Evolutionary conservation across 2,113 vertebrate species (phyloP), one percentile per base, ranked within the genome.

Genomic region (Geococcyx californianus): DNA sequence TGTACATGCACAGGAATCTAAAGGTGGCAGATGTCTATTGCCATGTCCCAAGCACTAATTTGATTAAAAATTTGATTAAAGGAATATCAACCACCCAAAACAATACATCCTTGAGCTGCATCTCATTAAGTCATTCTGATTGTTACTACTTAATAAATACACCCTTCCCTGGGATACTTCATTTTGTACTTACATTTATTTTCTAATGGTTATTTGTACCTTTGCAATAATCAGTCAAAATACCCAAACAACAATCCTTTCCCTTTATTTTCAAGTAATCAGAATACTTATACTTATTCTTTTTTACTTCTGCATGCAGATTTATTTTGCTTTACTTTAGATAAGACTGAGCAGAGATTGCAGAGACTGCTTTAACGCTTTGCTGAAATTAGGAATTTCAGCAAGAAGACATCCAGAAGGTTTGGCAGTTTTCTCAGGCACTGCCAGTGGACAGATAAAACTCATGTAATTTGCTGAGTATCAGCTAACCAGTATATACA

Each of bases 301-400:
- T 87, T 33, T 75, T 72, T 49, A 12, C 13, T 67, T 47, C 33
- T 84, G 10, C 7, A 45, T 0, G 0, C 17, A 55, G 5, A 20
- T 36, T 82, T 51, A 29, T 62, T 93, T 84, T 7, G 10, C 10
- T 70, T 33, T 51, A 29, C 23, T 45, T 63, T 18, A 26, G 3
- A 12, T 45, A 5, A 51, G 1, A 62, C 47, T 29, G 21, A 84
- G 20, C 0, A 0, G 24, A 21, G 15, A 70, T 73, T 73, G 74
- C 67, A 81, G 13, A 8, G 20, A 10, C 19, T 51, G 33, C 17
- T 78, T 80, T 73, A 55, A 62, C 16, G 24, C 36, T 91, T 70
- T 70, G 34, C 47, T 81, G 60, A 84, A 73, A 64, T 72, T 15
- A 52, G 44, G 31, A 45, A 44, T 47, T 80, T 76, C 62, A 67